A percentile compares a stretch with the other conserved stretches of the same genome.
These are phyloP conservation scores for Hypena proboscidalis DNA, from an alignment of 2,888 invertebrate genomes.

Conservation along the genomic window DNA sequence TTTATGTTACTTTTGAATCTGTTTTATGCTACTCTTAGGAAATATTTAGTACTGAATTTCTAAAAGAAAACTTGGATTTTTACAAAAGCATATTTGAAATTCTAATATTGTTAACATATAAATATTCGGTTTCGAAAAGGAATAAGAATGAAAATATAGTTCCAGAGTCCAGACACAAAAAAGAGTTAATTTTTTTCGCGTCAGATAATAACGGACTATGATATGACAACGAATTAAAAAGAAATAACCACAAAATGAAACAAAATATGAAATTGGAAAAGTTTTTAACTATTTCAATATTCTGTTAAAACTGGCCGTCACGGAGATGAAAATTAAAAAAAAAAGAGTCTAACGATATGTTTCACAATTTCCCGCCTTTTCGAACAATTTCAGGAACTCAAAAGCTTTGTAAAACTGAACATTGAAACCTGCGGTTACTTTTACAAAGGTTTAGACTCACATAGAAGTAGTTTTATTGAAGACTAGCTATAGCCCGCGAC, in stretches of 20 bases:
- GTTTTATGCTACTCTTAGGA: too few relatives aligned
- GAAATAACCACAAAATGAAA: not conserved
- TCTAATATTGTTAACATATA: too few relatives aligned
- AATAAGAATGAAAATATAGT: too few relatives aligned
- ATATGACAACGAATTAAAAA: not conserved
- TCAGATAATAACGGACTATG: too few relatives aligned
- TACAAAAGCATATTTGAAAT: too few relatives aligned
- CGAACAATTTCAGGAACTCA: not conserved
- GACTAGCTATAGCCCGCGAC: not conserved
- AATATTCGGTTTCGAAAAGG: too few relatives aligned
- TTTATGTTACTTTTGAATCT: too few relatives aligned
- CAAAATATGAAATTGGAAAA: not conserved
- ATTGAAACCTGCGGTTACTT: not conserved
- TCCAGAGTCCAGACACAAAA: too few relatives aligned
- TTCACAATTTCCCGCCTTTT: not conserved
- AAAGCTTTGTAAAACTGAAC: not conserved
- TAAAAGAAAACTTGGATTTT: too few relatives aligned
- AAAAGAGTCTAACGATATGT: not conserved
- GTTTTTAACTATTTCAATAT: constrained; percentile 1
- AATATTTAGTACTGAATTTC: too few relatives aligned
- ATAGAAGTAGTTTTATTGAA: not conserved
- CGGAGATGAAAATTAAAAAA: constrained; percentile 2
- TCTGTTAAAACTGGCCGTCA: not conserved
- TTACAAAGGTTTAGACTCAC: not conserved
- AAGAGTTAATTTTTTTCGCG: too few relatives aligned